These are phyloP conservation scores for Actinernus sp. DNA, from an alignment of 92 coral and sea anemone species.

Conservation along the genomic window DNA sequence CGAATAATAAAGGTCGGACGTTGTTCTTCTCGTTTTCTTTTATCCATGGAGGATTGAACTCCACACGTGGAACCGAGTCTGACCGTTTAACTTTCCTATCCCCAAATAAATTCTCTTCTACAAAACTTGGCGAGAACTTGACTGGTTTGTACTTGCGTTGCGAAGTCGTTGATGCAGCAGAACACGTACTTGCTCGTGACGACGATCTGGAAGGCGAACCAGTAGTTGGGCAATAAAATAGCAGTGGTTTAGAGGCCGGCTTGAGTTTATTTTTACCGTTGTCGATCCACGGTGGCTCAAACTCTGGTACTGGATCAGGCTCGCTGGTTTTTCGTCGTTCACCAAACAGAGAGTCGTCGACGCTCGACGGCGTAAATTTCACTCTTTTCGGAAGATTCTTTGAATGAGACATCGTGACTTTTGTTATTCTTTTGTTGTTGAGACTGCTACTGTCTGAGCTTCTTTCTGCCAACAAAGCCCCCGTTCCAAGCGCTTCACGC, in stretches of 20 bases:
- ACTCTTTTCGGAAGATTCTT: slow-evolving; percentile 27
- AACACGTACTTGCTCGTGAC: slow-evolving; percentile 22
- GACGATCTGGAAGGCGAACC: slow-evolving; percentile 40
- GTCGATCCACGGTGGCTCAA: slow-evolving; percentile 92
- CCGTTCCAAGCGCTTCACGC: too few relatives aligned
- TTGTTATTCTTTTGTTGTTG: too few relatives aligned
- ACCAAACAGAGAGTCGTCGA: slow-evolving; percentile 93
- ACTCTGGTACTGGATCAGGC: slow-evolving; percentile 59
- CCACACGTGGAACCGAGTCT: slow-evolving; percentile 51
- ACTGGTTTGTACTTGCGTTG: slow-evolving; percentile 57
- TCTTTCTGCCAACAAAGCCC: too few relatives aligned
- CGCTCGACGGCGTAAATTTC: slow-evolving; percentile 69
- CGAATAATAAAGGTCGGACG: slow-evolving; percentile 66
- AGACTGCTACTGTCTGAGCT: too few relatives aligned
- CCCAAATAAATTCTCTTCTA: slow-evolving; percentile 84
- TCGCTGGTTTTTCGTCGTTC: slow-evolving; percentile 70
- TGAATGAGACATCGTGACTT: slow-evolving; percentile 3
- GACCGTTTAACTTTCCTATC: slow-evolving; percentile 61
- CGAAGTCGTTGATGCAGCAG: slow-evolving; percentile 15
- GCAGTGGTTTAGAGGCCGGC: slow-evolving; percentile 73
- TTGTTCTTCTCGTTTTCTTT: slow-evolving; percentile 50
- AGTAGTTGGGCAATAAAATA: slow-evolving; percentile 86
- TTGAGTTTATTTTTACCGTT: slow-evolving; percentile 58
- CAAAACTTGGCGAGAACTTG: slow-evolving; percentile 77
- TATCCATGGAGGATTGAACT: slow-evolving; percentile 82